Conservation (phyloP, 2,113 vertebrate genomes). For the crab-eating macaque (Macaca fascicularis) region DNA sequence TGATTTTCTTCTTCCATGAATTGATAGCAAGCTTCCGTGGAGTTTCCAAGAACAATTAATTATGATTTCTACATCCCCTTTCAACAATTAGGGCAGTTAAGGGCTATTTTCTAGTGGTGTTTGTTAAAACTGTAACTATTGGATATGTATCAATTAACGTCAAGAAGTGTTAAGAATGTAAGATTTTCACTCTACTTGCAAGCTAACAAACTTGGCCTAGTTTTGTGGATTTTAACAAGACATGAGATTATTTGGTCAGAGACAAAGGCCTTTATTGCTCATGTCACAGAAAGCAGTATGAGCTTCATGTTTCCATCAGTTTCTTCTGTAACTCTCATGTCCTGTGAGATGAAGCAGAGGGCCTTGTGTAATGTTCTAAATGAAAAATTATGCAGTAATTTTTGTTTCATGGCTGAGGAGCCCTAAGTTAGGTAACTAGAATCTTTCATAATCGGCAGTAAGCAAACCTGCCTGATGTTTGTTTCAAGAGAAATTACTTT, state of each 20-base stretch:
- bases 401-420: background rate
- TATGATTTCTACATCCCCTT: background rate
- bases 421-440: background rate
- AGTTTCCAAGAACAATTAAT: background rate
- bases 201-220: background rate
- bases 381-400: background rate
- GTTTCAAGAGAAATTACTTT: background rate
- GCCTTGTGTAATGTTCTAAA: background rate
- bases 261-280: background rate
- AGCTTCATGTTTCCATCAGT: background rate
- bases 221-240: background rate
- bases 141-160: background rate
- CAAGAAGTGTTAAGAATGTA: background rate
- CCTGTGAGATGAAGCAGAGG: background rate
- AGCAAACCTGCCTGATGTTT: background rate
- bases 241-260: background rate
- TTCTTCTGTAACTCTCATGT: background rate
- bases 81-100: background rate
- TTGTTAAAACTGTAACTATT: background rate
- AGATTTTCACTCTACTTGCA: background rate
- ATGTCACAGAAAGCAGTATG: background rate
- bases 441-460: background rate
- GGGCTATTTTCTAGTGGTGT: background rate
- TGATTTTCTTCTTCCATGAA: background rate
- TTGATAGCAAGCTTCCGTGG: background rate